Evolutionary conservation across 2,113 vertebrate genomes (phyloP), one percentile per base, ranked within the genome.

Genomic region (Danionella cerebrum): DNA sequence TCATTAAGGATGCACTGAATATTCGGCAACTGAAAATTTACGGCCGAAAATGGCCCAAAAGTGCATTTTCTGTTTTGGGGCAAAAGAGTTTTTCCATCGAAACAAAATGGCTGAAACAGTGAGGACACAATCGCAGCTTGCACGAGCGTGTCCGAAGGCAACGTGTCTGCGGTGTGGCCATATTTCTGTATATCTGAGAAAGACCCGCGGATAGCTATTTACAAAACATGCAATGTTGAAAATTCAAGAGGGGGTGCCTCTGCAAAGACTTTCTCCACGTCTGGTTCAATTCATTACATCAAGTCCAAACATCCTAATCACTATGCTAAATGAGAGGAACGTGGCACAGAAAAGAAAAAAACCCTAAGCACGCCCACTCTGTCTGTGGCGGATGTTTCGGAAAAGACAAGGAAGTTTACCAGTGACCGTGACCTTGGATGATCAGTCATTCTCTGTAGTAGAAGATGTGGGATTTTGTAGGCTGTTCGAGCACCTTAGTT

Each of bases 381-480:
- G 3, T 52, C 50, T 52, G 50, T 52, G n/a, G 25, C 50, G 3
- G 50, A 52, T n/a, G 13, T 52, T 52, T 52, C 31, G 9, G 25
- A 52, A 52, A 52, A 52, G 50, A 14, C 25, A 52, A 52, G 50
- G 25, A 52, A 52, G 50, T 51, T 52, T 52, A 24, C 50, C n/a
- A 52, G 50, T 29, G 50, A 52, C 16, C 2, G 24, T 31, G 48
- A 19, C 54, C 54, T 39, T 39, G 39, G 54, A 39, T 4, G 33
- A 58, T 58, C 53, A 39, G 33, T 19, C 33, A 8, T 58, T 39
- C 33, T 58, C 33, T 55, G 29, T 55, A 7, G 29, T 55, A 55
- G 25, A 55, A 36, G 52, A 55, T 55, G 52, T 55, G 52, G 52
- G n/a, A n/a, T n/a, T n/a, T n/a, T n/a, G n/a, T n/a, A n/a, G n/a